Evolutionary conservation across 2,888 invertebrate species (phyloP).

Genomic region (Mechanitis messenoides): DNA sequence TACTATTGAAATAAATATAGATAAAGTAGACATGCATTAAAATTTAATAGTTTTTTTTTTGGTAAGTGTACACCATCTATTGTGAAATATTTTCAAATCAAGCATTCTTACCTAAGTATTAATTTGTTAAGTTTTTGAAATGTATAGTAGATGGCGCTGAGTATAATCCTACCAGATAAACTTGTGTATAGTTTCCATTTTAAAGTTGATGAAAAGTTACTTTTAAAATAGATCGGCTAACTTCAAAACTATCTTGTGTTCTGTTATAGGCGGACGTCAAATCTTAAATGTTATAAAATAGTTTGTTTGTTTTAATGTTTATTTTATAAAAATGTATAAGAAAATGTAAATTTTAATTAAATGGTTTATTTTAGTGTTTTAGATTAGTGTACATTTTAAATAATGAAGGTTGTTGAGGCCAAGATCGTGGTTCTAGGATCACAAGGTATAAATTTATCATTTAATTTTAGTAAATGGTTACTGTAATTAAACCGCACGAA

Average conservation of each 20-base stretch:
- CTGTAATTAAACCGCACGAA: no score
- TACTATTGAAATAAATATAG: no score
- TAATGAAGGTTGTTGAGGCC: conserved; percentile 86
- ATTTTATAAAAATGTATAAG: conserved; percentile 9
- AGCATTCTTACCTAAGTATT: background rate
- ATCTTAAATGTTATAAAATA: conserved; percentile 10
- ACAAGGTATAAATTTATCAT: conserved; percentile 77
- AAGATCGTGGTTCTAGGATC: conserved; percentile 91
- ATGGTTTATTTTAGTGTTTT: conserved; percentile 27
- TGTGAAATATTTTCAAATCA: background rate
- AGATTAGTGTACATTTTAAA: conserved; percentile 31
- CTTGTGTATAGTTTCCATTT: conserved; percentile 2
- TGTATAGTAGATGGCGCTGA: background rate
- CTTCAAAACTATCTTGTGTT: conserved; percentile 18
- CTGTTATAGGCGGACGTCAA: conserved; percentile 22
- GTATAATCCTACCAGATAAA: background rate
- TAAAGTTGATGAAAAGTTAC: background rate
- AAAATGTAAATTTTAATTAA: conserved; percentile 23
- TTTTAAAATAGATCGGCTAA: conserved; percentile 14
- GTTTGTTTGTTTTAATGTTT: conserved; percentile 9
- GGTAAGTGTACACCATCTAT: background rate
- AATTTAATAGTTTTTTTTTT: no score
- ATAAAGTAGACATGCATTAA: no score
- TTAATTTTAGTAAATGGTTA: conserved; percentile 1
- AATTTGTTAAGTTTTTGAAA: background rate